A percentile compares a stretch with the other conserved stretches of the same genome.
Conservation (phyloP, 2,113 vertebrate species). For the Phalacrocorax carbo region DNA sequence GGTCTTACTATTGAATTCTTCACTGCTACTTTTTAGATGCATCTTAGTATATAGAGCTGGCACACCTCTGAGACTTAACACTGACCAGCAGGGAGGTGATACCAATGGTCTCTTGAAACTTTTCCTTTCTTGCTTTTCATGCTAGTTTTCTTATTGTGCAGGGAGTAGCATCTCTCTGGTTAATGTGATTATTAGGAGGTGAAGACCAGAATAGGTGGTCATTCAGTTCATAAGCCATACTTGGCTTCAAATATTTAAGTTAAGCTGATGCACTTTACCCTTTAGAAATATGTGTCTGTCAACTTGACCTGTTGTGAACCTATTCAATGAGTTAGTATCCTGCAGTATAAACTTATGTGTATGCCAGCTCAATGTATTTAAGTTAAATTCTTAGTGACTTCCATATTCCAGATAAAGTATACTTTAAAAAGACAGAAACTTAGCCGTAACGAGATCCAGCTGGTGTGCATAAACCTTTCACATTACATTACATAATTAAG, state of each 20-base stretch:
- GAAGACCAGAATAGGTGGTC: background rate
- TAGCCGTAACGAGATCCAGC: constrained; percentile 47
- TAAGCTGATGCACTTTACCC: background rate
- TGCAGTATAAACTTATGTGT: background rate
- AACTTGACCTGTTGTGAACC: background rate
- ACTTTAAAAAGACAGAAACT: constrained; percentile 27
- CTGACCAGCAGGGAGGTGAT: background rate
- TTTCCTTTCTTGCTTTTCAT: background rate
- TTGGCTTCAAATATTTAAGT: background rate
- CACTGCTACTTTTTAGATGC: background rate
- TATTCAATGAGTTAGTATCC: background rate
- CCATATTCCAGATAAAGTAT: background rate
- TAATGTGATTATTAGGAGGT: background rate
- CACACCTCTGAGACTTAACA: background rate
- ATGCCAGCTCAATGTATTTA: background rate
- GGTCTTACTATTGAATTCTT: background rate
- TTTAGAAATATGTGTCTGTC: background rate
- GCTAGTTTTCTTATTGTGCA: background rate
- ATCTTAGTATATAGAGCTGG: background rate
- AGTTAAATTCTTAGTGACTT: background rate
- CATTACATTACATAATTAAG: constrained; percentile 38
- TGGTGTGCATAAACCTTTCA: constrained; percentile 58
- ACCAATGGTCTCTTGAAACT: background rate
- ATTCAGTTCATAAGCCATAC: background rate
- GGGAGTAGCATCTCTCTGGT: background rate